phyloP scores from a whole-genome alignment of 2,113 vertebrate genomes.

The Centropus bengalensis region DNA sequence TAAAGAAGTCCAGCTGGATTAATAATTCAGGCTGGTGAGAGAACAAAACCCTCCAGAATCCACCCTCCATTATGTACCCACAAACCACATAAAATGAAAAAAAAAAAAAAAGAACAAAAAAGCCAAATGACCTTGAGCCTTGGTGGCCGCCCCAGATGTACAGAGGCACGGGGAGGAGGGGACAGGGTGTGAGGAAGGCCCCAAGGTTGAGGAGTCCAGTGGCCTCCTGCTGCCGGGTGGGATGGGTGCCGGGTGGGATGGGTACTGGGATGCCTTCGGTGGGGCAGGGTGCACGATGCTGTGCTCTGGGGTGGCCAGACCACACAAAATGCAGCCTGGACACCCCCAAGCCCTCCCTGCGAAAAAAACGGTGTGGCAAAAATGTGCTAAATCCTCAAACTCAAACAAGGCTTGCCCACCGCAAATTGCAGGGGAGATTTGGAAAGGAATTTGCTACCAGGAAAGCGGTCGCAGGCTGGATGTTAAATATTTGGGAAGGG shows the following conservation, averaged over 20 bases:
- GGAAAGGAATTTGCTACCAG: slow-evolving; percentile 60
- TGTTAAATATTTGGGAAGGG: slow-evolving; percentile 45
- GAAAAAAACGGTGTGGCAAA: background rate
- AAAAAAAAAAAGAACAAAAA: slow-evolving; percentile 16
- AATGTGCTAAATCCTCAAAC: slow-evolving; percentile 55
- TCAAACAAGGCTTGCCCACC: slow-evolving; percentile 48
- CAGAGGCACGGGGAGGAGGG: background rate
- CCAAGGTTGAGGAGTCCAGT: fast-evolving
- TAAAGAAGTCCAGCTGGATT: background rate
- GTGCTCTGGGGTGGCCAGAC: slow-evolving; percentile 5
- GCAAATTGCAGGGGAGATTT: slow-evolving; percentile 61
- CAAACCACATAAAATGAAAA: slow-evolving; percentile 61
- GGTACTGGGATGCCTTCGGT: background rate
- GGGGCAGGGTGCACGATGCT: background rate
- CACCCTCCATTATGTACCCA: slow-evolving; percentile 55
- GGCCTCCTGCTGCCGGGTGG: background rate
- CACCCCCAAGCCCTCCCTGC: background rate
- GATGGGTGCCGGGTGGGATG: background rate
- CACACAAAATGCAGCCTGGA: background rate
- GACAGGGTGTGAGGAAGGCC: fast-evolving
- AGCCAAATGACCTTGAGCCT: background rate
- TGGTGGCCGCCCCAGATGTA: background rate
- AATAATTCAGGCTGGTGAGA: slow-evolving; percentile 57
- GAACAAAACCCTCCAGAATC: slow-evolving; percentile 49
- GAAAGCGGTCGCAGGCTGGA: background rate